These are phyloP conservation scores for Apogon talboti DNA, from an alignment of 2,797 vertebrate genomes.

Conservation along the genomic window DNA sequence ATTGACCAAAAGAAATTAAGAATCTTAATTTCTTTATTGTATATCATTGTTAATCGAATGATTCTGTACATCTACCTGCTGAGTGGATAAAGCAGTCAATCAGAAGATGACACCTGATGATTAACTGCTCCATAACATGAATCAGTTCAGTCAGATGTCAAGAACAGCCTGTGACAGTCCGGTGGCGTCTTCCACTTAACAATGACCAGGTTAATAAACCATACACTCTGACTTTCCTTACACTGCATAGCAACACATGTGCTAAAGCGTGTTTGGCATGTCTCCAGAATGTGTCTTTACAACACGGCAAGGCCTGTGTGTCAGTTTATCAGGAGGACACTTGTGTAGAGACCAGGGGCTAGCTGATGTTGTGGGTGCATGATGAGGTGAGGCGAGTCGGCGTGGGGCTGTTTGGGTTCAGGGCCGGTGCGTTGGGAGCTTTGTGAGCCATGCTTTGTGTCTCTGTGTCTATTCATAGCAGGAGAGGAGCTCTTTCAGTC, in stretches of 20 bases:
- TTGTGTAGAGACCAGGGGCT: slow-evolving; percentile 16
- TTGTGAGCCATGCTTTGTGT: slow-evolving; percentile 84
- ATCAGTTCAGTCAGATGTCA: too few species aligned
- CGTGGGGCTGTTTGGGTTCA: slow-evolving; percentile 72
- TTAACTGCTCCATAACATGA: too few species aligned
- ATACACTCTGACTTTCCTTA: background rate
- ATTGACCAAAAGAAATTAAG: too few species aligned
- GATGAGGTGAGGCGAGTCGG: slow-evolving; percentile 50
- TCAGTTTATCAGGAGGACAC: slow-evolving; percentile 19
- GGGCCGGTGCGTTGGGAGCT: slow-evolving; percentile 67
- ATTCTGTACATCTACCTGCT: too few species aligned
- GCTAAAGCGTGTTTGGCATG: slow-evolving; percentile 20
- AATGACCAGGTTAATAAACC: background rate
- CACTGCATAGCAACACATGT: slow-evolving; percentile 6
- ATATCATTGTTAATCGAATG: too few species aligned
- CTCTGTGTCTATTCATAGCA: slow-evolving; percentile 90
- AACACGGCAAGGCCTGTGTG: background rate
- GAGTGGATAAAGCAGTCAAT: too few species aligned
- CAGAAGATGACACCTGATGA: too few species aligned
- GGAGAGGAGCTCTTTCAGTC: slow-evolving; percentile 96
- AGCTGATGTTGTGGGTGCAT: slow-evolving; percentile 39
- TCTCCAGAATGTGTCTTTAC: slow-evolving; percentile 5
- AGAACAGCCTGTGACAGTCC: background rate
- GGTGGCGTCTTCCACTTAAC: background rate
- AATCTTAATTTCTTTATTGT: too few species aligned